These are phyloP conservation scores for Molothrus aeneus DNA, from an alignment of 2,797 vertebrate species.

Conservation along the genomic window DNA sequence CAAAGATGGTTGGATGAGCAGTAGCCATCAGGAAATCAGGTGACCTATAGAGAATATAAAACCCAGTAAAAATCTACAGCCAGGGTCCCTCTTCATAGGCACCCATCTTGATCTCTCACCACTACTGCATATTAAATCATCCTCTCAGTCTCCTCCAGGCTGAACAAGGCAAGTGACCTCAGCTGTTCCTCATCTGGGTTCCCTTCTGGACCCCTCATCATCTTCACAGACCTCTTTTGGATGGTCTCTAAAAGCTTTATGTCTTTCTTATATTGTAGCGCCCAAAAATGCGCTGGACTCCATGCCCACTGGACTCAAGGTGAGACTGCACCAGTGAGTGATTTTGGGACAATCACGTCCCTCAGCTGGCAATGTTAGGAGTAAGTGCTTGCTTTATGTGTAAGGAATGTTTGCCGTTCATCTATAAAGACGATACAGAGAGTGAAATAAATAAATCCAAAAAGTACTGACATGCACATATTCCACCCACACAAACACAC, in stretches of 20 bases:
- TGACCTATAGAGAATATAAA: not conserved
- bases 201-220: not conserved
- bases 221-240: not conserved
- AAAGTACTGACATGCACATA: rapidly evolving
- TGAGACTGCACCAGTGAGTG: not conserved
- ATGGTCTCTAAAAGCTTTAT: not conserved
- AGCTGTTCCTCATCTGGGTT: not conserved
- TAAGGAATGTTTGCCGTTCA: not conserved
- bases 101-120: not conserved
- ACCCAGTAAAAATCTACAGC: not conserved
- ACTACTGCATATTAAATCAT: not conserved
- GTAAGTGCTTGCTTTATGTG: not conserved
- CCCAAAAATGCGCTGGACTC: not conserved
- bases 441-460: not conserved
- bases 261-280: not conserved
- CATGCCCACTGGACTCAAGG: no score
- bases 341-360: not conserved
- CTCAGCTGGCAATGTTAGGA: rapidly evolving
- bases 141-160: not conserved
- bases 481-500: not conserved
- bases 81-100: not conserved
- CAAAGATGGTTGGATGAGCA: not conserved
- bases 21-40: not conserved
- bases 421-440: not conserved
- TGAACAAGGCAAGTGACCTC: not conserved